A percentile compares a stretch with the other conserved stretches of the same genome.
These are phyloP conservation scores for Carterocephalus palaemon DNA, from an alignment of 2,888 invertebrate genomes.

Conservation along the genomic window DNA sequence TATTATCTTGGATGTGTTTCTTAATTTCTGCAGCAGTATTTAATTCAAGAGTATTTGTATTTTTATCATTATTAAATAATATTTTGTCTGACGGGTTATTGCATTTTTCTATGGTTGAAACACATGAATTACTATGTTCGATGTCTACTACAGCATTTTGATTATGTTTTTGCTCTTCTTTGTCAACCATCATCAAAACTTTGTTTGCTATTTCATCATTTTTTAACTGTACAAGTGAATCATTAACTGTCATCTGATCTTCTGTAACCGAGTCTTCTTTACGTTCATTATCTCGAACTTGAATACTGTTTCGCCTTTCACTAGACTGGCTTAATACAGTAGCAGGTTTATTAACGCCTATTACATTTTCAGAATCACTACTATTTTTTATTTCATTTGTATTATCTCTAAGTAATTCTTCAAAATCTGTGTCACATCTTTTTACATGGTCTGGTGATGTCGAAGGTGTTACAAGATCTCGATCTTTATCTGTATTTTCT, in stretches of 20 bases:
- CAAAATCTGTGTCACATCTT: constrained; percentile 73
- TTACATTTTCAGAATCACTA: constrained; percentile 64
- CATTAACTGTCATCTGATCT: constrained; percentile 1
- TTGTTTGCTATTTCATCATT: constrained; percentile 1
- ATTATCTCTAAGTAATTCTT: constrained; percentile 71
- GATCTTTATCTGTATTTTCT: constrained; percentile 37
- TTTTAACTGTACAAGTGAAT: background rate
- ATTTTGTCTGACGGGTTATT: constrained; percentile 23
- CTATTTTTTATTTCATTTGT: constrained; percentile 72
- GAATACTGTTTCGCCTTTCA: constrained; percentile 39
- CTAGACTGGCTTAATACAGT: constrained; percentile 45
- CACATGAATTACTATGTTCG: constrained; percentile 15
- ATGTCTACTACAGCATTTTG: constrained; percentile 14
- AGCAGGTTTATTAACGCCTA: constrained; percentile 61
- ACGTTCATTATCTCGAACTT: constrained; percentile 30
- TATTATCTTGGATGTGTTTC: background rate
- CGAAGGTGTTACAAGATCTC: constrained; percentile 36
- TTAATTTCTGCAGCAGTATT: background rate
- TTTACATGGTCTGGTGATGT: constrained; percentile 37
- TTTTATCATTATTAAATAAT: constrained; percentile 4
- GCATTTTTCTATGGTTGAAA: constrained; percentile 26
- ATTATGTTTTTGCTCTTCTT: background rate
- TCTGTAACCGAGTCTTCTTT: constrained; percentile 2
- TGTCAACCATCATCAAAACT: background rate
- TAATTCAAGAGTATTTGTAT: background rate